These are phyloP conservation scores for Cataglyphis hispanica DNA, from an alignment of 1,140 invertebrate genomes.

Conservation along the genomic window DNA sequence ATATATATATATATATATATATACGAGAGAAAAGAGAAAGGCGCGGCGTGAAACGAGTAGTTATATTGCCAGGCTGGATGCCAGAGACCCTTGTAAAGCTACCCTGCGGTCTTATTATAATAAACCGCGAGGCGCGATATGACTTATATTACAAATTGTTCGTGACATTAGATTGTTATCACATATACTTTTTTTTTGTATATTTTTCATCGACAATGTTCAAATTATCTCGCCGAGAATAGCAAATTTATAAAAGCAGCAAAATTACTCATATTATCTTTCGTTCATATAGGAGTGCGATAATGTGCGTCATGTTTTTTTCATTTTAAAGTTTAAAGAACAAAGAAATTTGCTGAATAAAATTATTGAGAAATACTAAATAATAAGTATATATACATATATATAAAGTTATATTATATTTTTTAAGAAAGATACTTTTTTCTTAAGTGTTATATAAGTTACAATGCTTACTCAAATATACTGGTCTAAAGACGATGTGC, in stretches of 20 bases:
- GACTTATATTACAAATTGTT: constrained; percentile 68
- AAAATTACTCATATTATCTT: background rate
- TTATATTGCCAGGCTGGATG: constrained; percentile 74
- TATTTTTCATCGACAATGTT: constrained; percentile 5
- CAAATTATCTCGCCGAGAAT: constrained; percentile 9
- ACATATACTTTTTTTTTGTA: constrained; percentile 3
- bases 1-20: background rate
- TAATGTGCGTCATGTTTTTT: background rate
- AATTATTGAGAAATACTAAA: constrained; percentile 2
- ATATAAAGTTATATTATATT: background rate
- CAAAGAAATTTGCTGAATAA: background rate
- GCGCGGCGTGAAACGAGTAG: constrained; percentile 60
- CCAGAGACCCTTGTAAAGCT: constrained; percentile 77
- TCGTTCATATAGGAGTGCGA: background rate
- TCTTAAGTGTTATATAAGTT: background rate
- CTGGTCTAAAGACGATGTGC: background rate
- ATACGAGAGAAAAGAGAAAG: constrained; percentile 12
- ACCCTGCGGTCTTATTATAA: constrained; percentile 71
- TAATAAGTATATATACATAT: background rate
- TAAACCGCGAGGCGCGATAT: constrained; percentile 68
- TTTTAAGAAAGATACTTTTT: constrained; percentile 6
- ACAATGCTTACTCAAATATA: background rate
- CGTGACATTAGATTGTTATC: constrained; percentile 53
- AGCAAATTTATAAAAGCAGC: background rate
- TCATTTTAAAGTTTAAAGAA: background rate